A percentile compares a stretch with the other conserved stretches of the same genome.
These are phyloP conservation scores for Anoplophora glabripennis DNA, from an alignment of 1,140 invertebrate genomes.

Conservation along the genomic window DNA sequence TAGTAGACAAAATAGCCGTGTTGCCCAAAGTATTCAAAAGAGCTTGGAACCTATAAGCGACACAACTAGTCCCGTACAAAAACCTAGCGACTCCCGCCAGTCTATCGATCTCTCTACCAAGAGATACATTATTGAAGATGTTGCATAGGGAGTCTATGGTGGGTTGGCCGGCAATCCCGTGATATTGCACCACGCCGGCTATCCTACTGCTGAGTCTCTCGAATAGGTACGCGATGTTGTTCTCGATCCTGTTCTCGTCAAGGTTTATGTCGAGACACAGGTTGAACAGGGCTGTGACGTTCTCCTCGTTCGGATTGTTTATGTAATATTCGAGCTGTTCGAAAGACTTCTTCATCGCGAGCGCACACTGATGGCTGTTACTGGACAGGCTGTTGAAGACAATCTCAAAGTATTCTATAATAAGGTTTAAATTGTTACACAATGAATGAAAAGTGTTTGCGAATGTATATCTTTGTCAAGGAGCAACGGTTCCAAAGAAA, in stretches of 20 bases:
- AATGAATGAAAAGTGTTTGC: too few relatives aligned
- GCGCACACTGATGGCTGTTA: constrained; percentile 7
- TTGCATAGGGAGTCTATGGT: too few relatives aligned
- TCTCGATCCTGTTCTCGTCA: too few relatives aligned
- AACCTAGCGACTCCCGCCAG: constrained; percentile 11
- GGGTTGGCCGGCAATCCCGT: too few relatives aligned
- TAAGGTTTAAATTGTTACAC: background rate
- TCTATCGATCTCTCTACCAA: background rate
- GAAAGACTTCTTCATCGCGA: constrained; percentile 12
- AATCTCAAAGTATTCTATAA: constrained; percentile 17
- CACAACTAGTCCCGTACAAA: background rate
- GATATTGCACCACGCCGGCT: too few relatives aligned
- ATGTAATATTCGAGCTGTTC: constrained; percentile 9
- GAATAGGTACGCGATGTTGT: too few relatives aligned
- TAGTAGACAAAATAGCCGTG: constrained; percentile 2
- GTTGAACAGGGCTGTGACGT: constrained; percentile 69
- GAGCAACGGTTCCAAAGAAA: too few relatives aligned
- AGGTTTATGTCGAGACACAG: constrained; percentile 52
- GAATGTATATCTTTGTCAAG: too few relatives aligned
- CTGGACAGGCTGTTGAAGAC: constrained; percentile 7
- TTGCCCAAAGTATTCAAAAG: background rate
- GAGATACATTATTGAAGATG: too few relatives aligned
- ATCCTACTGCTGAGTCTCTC: too few relatives aligned
- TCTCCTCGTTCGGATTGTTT: constrained; percentile 51
- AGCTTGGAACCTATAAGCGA: constrained; percentile 7